Percentiles rank a stretch among this genome's conserved stretches.
Conservation (phyloP, 2,113 vertebrate genomes). For the Pedionomus torquatus region DNA sequence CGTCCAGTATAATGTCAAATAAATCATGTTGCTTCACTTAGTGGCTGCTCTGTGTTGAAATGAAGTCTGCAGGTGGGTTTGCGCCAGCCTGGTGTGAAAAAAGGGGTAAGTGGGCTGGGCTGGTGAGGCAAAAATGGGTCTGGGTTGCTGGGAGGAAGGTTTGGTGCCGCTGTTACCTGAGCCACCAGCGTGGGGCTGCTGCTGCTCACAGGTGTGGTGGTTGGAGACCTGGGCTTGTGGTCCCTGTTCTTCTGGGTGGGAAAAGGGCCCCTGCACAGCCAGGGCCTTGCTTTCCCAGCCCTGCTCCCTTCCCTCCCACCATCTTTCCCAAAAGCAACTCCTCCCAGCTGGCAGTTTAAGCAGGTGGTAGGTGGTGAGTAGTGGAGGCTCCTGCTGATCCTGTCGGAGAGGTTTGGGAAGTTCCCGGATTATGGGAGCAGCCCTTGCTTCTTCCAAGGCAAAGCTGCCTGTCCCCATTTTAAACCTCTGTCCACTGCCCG, state of each 20-base stretch:
- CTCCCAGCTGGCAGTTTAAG: not conserved
- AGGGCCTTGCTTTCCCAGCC: too few species aligned
- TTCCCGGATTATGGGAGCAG: not conserved
- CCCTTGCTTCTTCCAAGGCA: not conserved
- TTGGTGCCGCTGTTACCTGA: not conserved
- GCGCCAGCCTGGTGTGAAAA: not conserved
- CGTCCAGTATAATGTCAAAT: conserved; percentile 50
- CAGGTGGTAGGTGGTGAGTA: rapidly evolving
- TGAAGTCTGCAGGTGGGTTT: not conserved
- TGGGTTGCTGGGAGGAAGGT: not conserved
- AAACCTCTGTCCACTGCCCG: not conserved
- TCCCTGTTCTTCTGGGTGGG: not conserved
- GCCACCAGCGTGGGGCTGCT: rapidly evolving
- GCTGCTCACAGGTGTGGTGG: not conserved
- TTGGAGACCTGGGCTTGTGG: rapidly evolving
- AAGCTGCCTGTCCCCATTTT: not conserved
- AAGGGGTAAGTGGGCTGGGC: not conserved
- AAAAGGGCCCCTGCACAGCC: rapidly evolving
- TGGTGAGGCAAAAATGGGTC: not conserved
- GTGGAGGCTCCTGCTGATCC: not conserved
- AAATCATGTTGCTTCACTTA: conserved; percentile 39
- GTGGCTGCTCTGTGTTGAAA: conserved; percentile 51
- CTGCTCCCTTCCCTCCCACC: not conserved
- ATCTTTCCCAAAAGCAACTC: not conserved
- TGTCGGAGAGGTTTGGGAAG: not conserved